These are phyloP conservation scores for Numenius phaeopus DNA, from an alignment of 2,797 vertebrate genomes.

Conservation along the genomic window DNA sequence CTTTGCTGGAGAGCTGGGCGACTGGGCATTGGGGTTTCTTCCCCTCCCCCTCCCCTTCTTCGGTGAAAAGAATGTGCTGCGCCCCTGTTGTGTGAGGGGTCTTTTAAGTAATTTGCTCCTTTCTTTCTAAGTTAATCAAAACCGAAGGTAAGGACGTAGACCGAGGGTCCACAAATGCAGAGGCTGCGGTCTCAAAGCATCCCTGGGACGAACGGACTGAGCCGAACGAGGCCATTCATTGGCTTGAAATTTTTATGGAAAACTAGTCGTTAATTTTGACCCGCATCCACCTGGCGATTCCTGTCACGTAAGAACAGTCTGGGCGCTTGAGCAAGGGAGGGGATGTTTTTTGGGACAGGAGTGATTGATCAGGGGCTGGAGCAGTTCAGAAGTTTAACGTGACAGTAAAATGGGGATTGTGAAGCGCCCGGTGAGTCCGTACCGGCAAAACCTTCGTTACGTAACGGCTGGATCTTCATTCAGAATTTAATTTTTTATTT, in stretches of 20 bases:
- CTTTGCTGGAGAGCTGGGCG: not conserved
- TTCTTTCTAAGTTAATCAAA: not conserved
- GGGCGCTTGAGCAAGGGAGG: not conserved
- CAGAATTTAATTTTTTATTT: not conserved
- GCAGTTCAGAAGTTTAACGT: not conserved
- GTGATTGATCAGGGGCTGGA: not conserved
- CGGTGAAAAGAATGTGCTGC: not conserved
- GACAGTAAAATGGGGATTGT: fast-evolving
- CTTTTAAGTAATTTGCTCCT: not conserved
- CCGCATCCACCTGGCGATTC: not conserved
- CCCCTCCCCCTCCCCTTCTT: not conserved
- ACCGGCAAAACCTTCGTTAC: not conserved
- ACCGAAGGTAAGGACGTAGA: fast-evolving
- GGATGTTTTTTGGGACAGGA: fast-evolving
- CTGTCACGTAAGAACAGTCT: fast-evolving
- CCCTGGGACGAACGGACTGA: not conserved
- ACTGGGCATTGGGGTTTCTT: not conserved
- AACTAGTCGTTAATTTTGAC: not conserved
- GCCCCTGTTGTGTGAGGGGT: fast-evolving
- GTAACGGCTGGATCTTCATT: not conserved
- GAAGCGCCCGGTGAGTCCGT: fast-evolving
- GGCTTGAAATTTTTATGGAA: not conserved
- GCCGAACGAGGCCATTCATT: not conserved
- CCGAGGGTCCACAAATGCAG: not conserved
- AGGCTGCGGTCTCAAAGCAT: not conserved